Evolutionary conservation across 2,888 invertebrate species (phyloP).

Genomic region (Parelbella ahira): DNA sequence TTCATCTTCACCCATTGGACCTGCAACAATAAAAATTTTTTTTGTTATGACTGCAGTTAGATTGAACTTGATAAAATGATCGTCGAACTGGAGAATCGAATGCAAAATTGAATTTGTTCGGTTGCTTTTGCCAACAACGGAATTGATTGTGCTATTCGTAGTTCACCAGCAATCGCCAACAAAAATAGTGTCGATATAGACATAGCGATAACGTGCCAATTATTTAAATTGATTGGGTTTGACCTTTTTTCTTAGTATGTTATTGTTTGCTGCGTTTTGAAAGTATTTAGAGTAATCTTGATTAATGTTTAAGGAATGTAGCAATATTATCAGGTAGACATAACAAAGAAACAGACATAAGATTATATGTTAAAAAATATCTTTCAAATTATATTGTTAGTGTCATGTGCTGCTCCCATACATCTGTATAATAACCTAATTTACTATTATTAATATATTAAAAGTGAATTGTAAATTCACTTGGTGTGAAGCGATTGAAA

Average conservation of each 20-base stretch:
- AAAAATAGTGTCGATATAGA: slow-evolving; percentile 54
- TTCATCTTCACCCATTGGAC: slow-evolving; percentile 28
- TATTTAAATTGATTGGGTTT: slow-evolving; percentile 27
- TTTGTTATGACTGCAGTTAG: slow-evolving; percentile 3
- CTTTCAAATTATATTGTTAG: too few species aligned
- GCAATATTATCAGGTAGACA: too few species aligned
- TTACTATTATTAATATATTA: too few species aligned
- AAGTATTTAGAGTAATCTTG: too few species aligned
- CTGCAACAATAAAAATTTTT: slow-evolving; percentile 30
- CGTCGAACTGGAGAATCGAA: slow-evolving; percentile 32
- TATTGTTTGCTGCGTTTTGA: slow-evolving; percentile 7
- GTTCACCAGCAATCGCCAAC: slow-evolving; percentile 49
- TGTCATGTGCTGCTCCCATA: too few species aligned
- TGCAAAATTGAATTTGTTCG: slow-evolving; percentile 38
- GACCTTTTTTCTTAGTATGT: slow-evolving; percentile 1
- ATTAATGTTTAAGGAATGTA: too few species aligned
- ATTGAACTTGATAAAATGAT: slow-evolving; percentile 19
- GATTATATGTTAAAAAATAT: too few species aligned
- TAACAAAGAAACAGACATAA: too few species aligned
- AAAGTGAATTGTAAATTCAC: too few species aligned
- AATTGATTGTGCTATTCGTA: slow-evolving; percentile 57
- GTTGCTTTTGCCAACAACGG: slow-evolving; percentile 36
- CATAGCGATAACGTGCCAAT: slow-evolving; percentile 54
- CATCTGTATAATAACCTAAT: too few species aligned
- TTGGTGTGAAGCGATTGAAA: too few species aligned